phyloP scores from a whole-genome alignment of 2,888 invertebrate genomes.

The Amorpha juglandis region DNA sequence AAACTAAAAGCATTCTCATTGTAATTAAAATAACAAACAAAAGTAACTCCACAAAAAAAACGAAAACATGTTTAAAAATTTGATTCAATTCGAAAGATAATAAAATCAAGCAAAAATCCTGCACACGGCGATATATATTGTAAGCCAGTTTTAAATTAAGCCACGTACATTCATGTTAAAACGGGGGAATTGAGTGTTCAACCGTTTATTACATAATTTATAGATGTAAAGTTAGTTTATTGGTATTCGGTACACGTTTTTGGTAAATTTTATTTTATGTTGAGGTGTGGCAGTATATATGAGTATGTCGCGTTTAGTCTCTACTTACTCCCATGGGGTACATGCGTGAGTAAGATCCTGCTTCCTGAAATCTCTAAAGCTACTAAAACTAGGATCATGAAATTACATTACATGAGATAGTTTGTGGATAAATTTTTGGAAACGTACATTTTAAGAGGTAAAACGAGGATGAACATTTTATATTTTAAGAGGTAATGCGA shows the following conservation, averaged over 20 bases:
- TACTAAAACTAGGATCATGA: too few species aligned
- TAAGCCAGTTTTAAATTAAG: constrained; percentile 12
- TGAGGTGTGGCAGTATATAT: too few species aligned
- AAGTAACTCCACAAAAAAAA: neutral
- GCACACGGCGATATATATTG: constrained; percentile 19
- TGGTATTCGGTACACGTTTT: too few species aligned
- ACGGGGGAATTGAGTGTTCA: constrained; percentile 8
- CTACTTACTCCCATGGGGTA: too few species aligned
- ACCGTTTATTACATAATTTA: constrained; percentile 8
- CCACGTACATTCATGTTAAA: neutral
- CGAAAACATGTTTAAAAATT: neutral
- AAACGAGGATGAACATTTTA: too few species aligned
- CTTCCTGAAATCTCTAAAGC: too few species aligned
- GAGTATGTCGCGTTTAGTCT: too few species aligned
- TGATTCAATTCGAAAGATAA: constrained; percentile 14
- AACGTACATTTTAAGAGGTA: too few species aligned
- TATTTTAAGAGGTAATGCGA: too few species aligned
- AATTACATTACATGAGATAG: too few species aligned
- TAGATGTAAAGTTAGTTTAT: constrained; percentile 2
- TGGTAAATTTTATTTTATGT: neutral
- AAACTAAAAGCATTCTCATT: neutral
- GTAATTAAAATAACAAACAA: neutral
- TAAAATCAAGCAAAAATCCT: constrained; percentile 4
- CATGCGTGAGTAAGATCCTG: too few species aligned
- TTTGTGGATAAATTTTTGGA: too few species aligned